These are phyloP conservation scores for Trogon melanurus DNA, from an alignment of 2,113 vertebrate species.

Conservation along the genomic window DNA sequence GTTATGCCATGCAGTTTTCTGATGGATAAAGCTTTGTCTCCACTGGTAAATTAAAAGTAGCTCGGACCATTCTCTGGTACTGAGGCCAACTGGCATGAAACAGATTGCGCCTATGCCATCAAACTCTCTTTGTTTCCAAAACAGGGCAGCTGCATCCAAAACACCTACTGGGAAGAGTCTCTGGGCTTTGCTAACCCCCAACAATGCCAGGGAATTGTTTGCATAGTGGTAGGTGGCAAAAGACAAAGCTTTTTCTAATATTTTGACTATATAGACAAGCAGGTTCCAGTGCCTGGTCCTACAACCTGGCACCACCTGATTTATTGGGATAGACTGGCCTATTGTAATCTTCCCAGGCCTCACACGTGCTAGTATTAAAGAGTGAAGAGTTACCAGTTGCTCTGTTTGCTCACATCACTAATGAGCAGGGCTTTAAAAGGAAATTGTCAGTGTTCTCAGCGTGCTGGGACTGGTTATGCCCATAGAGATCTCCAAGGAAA, in stretches of 20 bases:
- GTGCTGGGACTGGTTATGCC: background rate
- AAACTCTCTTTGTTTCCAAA: background rate
- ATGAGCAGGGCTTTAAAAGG: slow-evolving; percentile 48
- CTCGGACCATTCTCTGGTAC: background rate
- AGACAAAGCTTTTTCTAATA: background rate
- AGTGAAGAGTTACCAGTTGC: background rate
- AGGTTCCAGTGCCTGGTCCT: background rate
- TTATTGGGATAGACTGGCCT: background rate
- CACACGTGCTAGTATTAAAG: background rate
- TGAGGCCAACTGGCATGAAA: background rate
- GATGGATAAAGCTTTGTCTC: background rate
- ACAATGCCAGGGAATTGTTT: background rate
- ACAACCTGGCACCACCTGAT: background rate
- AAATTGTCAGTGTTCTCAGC: background rate
- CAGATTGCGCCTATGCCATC: background rate
- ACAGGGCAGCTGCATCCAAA: background rate
- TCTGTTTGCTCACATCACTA: background rate
- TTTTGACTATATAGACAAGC: background rate
- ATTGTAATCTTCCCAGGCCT: background rate
- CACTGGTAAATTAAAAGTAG: background rate
- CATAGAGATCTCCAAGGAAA: slow-evolving; percentile 12
- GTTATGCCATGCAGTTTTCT: background rate
- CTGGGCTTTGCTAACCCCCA: background rate
- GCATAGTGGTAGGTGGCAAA: background rate
- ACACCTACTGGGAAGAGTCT: background rate